Base-by-base conservation (phyloP, 2,888 invertebrate species). In the Orthonychiurus folsomi region DNA sequence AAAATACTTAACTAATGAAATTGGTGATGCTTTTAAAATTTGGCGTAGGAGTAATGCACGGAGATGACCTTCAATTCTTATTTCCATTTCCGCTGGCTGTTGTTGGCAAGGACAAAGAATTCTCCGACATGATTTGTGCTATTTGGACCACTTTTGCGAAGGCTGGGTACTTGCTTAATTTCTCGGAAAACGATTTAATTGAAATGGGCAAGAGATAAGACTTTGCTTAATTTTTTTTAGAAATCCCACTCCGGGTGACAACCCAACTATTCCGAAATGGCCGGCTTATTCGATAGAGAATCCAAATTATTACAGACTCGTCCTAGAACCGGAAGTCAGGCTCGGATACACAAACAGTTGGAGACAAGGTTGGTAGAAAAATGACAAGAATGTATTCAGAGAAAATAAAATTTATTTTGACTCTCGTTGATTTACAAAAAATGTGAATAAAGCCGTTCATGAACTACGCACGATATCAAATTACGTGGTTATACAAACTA, bases 61-160 rank as follows among this genome's bases (percentile, higher is more conserved):
- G 65, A 26, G 70, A 70, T 59, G 70, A 70, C 25, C 55, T 70
- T 2, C 61, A 65, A 1, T 68, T 67, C 64, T 63, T 67, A n/a
- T 64, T 61, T 54, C 61, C 61, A 5, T n/a, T 64, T n/a, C 64
- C 64, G 2, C 58, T 59, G 37, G 28, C 59, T n/a, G 28, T 64
- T 24, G 28, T 26, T 18, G 64, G 57, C 1, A 28, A 47, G 21
- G 64, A 64, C 37, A 27, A 25, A 1, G 28, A 52, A 3, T 57
- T 64, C 27, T 64, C 64, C 25, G 28, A 57, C 23, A 61, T 59
- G 47, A 48, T 57, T 21, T 37, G 26, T 21, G 53, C 61, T 28
- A 56, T 64, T 3, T 64, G 61, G 61, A 47, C 53, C 15, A 59
- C 61, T 47, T 58, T 64, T 37, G 64, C 64, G 1, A 56, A 47